These are phyloP conservation scores for Pipistrellus kuhlii DNA, from an alignment of 2,797 vertebrate genomes.

Conservation along the genomic window DNA sequence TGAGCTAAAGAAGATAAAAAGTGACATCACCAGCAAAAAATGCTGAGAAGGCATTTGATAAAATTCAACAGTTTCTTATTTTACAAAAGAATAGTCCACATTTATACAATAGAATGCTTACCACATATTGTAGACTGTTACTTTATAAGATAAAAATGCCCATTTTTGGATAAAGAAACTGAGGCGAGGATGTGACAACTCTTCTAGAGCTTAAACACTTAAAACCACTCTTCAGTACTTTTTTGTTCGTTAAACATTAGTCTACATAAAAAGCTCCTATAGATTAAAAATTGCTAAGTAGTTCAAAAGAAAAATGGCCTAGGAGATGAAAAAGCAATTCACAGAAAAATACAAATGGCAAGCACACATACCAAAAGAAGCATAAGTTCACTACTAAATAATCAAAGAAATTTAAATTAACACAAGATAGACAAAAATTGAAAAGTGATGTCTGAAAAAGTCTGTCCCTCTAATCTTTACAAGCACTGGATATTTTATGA, in stretches of 20 bases:
- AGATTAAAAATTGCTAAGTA: neutral
- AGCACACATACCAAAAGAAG: neutral
- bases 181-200: neutral
- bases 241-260: neutral
- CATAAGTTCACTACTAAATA: neutral
- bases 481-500: conserved; percentile 6
- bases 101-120: neutral
- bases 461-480: neutral
- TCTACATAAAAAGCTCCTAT: neutral
- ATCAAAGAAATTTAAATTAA: neutral
- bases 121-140: neutral
- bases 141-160: neutral
- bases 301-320: neutral
- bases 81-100: neutral
- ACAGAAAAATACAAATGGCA: conserved; percentile 32
- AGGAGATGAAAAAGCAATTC: neutral
- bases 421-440: neutral
- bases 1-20: neutral
- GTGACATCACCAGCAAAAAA: neutral
- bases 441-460: conserved; percentile 1
- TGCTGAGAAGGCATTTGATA: neutral
- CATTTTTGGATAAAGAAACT: neutral
- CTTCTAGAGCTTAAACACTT: neutral
- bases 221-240: neutral
- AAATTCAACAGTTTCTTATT: neutral